Evolutionary conservation across 1,140 invertebrate species (phyloP), one percentile per base, ranked within the genome.

Genomic region (Planococcus citri): DNA sequence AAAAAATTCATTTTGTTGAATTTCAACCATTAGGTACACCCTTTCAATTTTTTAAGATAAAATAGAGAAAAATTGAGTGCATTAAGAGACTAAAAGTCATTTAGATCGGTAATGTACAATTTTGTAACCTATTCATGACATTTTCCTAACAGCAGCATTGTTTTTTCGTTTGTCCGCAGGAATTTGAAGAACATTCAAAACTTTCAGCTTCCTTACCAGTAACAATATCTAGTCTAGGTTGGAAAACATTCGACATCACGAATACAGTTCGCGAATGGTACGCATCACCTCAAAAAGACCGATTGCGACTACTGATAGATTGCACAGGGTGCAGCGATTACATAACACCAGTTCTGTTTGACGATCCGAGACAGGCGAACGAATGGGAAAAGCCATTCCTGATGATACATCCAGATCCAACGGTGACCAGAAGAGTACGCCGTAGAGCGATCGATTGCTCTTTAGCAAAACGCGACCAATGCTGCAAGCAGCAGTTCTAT

Each of bases 401-500:
- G 61, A 90, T 93, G 0, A 85, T 95, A 69, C 85, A 88, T 67
- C 91, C 90, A 1, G 86, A 88, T 77, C 83, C 86, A 9, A 79
- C 82, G 25, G 69, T 70, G n/a, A 76, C 81, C 9, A 74, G 78
- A 27, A 73, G 91, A 17, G 86, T 89, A 1, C 85, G 90, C 71
- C 84, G 91, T 75, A 82, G 88, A 64, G 88, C 91, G 37, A 82
- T 94, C 57, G 90, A 93, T 75, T 94, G 91, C 78, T 86, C 82
- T 76, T 87, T 83, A 70, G 87, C 85, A 72, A 80, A 83, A 68
- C 85, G 84, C 72, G 89, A 88, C 71, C 87, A 89, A 76, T 96
- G 94, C 78, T 95, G 93, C 79, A 92, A 94, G 75, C 88, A 95
- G 77, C 85, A 88, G 24, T 91, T 95, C 79, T 93, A 91, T 80